Percentiles rank a stretch among this genome's conserved stretches.
phyloP scores from a whole-genome alignment of 2,888 invertebrate genomes.

The Eristalis intricaria region DNA sequence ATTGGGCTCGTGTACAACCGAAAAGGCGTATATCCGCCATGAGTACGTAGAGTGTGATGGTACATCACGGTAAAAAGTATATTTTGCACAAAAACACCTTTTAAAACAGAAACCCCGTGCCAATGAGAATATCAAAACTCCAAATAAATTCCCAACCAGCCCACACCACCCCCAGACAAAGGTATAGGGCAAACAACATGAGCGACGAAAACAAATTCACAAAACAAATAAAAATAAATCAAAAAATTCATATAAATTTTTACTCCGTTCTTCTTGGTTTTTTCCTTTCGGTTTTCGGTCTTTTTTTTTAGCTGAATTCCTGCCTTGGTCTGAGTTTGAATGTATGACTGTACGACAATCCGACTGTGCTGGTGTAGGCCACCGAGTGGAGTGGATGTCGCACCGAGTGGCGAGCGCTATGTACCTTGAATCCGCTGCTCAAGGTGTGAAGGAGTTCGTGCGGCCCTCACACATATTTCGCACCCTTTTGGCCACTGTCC shows the following conservation, averaged over 20 bases:
- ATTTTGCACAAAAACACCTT: constrained; percentile 54
- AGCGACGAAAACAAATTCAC: constrained; percentile 60
- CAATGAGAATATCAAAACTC: constrained; percentile 56
- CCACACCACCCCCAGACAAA: background rate
- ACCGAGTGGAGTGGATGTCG: background rate
- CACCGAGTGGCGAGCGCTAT: background rate
- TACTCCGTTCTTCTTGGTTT: constrained; percentile 18
- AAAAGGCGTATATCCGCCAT: constrained; percentile 33
- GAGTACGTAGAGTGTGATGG: constrained; percentile 4
- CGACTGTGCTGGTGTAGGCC: background rate
- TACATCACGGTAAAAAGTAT: constrained; percentile 24
- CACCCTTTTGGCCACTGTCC: constrained; percentile 25
- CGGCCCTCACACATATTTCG: constrained; percentile 20
- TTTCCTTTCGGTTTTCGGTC: background rate
- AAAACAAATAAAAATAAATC: constrained; percentile 70
- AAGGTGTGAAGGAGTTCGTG: constrained; percentile 48
- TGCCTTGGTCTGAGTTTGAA: background rate
- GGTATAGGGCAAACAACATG: constrained; percentile 35
- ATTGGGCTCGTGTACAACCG: constrained; percentile 34
- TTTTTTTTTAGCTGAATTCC: background rate
- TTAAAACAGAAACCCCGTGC: constrained; percentile 27
- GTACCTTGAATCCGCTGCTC: constrained; percentile 6
- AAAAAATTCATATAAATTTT: constrained; percentile 65
- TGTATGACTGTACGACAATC: constrained; percentile 16
- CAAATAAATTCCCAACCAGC: constrained; percentile 58